phyloP scores from a whole-genome alignment of 2,797 vertebrate species.

The Sebastes vulpes region DNA sequence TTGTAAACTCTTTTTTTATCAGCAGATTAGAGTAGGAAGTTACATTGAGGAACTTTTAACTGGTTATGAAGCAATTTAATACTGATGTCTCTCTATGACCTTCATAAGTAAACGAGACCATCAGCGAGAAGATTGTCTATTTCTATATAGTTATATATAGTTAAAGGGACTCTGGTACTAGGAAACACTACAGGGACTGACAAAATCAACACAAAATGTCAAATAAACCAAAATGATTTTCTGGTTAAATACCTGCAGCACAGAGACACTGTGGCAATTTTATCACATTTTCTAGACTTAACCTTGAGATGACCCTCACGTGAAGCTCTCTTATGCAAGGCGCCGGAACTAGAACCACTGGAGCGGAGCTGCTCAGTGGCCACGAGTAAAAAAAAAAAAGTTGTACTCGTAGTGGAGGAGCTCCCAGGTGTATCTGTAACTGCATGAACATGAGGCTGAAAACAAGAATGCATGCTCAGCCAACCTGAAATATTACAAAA shows the following conservation, averaged over 20 bases:
- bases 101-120: too few relatives aligned
- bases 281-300: not conserved
- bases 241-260: not conserved
- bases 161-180: too few relatives aligned
- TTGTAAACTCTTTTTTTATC: not conserved
- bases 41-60: not conserved
- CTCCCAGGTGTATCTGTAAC: constrained; percentile 25
- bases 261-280: not conserved
- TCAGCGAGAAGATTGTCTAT: too few relatives aligned
- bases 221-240: not conserved
- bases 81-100: too few relatives aligned
- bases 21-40: not conserved
- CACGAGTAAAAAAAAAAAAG: not conserved
- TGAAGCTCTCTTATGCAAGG: constrained; percentile 16
- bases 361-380: constrained; percentile 9
- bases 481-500: constrained; percentile 3
- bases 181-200: too few relatives aligned
- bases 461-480: constrained; percentile 22
- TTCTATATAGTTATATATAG: too few relatives aligned
- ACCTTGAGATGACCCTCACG: not conserved
- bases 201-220: not conserved
- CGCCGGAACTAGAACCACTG: not conserved
- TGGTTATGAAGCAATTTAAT: not conserved
- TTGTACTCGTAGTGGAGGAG: not conserved
- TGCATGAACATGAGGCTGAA: constrained; percentile 14